Evolutionary conservation across 1,140 invertebrate species (phyloP).

Genomic region (Drosophila lacteicornis): DNA sequence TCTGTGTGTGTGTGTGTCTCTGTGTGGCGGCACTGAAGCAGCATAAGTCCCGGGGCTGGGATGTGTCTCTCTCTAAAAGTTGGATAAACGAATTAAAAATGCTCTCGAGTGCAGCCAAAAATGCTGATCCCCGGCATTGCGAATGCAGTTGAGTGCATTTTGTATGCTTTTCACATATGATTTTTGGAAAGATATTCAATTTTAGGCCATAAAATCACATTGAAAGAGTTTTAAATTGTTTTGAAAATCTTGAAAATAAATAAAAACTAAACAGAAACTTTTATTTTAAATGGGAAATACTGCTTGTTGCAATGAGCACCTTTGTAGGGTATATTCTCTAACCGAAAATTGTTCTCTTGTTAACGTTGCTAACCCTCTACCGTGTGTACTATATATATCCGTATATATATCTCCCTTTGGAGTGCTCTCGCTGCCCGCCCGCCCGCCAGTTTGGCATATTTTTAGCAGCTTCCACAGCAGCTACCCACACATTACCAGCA

Average conservation of each 20-base stretch:
- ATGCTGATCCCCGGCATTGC: too few species aligned
- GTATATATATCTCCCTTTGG: constrained; percentile 14
- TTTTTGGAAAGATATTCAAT: not conserved
- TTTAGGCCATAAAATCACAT: not conserved
- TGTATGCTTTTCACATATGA: not conserved
- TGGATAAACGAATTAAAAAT: constrained; percentile 36
- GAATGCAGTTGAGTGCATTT: constrained; percentile 3
- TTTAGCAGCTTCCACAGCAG: constrained; percentile 29
- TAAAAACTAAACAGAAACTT: not conserved
- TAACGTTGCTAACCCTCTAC: not conserved
- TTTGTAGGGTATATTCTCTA: constrained; percentile 13
- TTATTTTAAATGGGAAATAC: not conserved
- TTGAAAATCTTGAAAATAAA: not conserved
- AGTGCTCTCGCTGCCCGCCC: not conserved
- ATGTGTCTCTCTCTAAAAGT: constrained; percentile 10
- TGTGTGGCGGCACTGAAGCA: constrained; percentile 21
- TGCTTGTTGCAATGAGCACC: not conserved
- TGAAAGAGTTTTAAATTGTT: too few species aligned
- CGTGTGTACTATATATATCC: not conserved
- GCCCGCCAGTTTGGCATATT: constrained; percentile 32
- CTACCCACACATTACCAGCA: constrained; percentile 35
- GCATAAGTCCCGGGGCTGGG: constrained; percentile 21
- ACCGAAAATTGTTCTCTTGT: constrained; percentile 7
- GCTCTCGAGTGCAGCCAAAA: constrained; percentile 11
- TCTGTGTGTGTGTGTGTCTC: not conserved